These are phyloP conservation scores for Scaptodrosophila lebanonensis DNA, from an alignment of 1,140 invertebrate genomes.

Conservation along the genomic window DNA sequence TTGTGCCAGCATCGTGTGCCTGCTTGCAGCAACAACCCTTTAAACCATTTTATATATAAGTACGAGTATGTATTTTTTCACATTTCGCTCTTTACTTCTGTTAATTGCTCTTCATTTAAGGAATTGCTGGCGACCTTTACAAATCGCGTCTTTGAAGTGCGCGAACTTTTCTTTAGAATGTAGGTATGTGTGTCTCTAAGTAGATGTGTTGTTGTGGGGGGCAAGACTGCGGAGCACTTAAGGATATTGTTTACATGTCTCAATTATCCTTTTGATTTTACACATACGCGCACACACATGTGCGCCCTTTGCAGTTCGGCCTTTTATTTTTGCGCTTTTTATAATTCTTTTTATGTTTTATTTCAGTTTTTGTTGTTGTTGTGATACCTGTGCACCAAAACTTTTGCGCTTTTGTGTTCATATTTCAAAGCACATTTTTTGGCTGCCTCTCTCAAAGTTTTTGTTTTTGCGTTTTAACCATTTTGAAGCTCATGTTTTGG, in stretches of 20 bases:
- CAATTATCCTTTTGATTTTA: slow-evolving; percentile 66
- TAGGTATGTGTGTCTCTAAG: slow-evolving; percentile 14
- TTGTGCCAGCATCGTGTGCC: slow-evolving; percentile 13
- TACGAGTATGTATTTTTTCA: slow-evolving; percentile 19
- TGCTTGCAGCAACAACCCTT: slow-evolving; percentile 24
- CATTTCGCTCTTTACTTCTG: slow-evolving; percentile 32
- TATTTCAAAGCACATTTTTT: slow-evolving; percentile 53
- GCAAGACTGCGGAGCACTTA: slow-evolving; percentile 61
- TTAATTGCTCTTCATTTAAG: slow-evolving; percentile 65
- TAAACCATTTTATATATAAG: not conserved
- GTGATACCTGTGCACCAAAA: slow-evolving; percentile 15
- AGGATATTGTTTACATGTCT: slow-evolving; percentile 72
- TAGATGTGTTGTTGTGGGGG: slow-evolving; percentile 20
- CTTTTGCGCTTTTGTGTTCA: slow-evolving; percentile 48
- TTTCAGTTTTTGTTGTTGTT: too few relatives aligned
- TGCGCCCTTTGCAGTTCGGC: slow-evolving; percentile 1
- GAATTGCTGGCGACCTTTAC: slow-evolving; percentile 49
- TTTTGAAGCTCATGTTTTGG: too few relatives aligned
- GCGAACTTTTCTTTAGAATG: slow-evolving; percentile 37
- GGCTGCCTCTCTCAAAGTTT: slow-evolving; percentile 21
- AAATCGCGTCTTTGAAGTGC: too few relatives aligned
- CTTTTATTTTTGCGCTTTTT: too few relatives aligned
- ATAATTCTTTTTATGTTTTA: too few relatives aligned
- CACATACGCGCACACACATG: slow-evolving; percentile 39
- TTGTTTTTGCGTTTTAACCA: too few relatives aligned